Evolutionary conservation across 2,888 invertebrate genomes (phyloP).

Genomic region (Brachypterus glaber): DNA sequence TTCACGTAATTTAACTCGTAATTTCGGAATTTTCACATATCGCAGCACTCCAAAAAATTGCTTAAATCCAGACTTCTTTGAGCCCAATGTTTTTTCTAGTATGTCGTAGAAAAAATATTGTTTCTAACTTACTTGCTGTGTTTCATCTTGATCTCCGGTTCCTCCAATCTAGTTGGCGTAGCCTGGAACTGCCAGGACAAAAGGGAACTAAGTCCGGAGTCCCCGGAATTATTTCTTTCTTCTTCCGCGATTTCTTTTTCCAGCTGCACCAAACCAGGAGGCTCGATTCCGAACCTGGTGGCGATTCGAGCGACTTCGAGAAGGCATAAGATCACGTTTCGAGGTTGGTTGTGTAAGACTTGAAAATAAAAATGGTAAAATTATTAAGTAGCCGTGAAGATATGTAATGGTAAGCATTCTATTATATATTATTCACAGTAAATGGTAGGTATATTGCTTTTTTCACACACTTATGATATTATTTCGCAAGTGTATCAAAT

Average conservation of each 20-base stretch:
- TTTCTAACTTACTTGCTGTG: constrained; percentile 45
- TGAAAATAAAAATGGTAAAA: constrained; percentile 13
- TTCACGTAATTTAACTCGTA: too few species aligned
- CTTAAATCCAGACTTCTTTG: too few species aligned
- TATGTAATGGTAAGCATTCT: too few species aligned
- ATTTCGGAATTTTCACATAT: too few species aligned
- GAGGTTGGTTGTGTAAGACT: constrained; percentile 76
- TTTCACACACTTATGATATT: too few species aligned
- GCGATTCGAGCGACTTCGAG: constrained; percentile 78
- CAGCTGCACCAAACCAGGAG: constrained; percentile 70
- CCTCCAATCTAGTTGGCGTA: constrained; percentile 39
- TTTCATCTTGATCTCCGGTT: constrained; percentile 41
- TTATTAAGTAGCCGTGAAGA: too few species aligned
- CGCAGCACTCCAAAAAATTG: too few species aligned
- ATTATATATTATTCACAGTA: too few species aligned
- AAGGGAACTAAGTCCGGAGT: constrained; percentile 53
- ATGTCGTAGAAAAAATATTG: too few species aligned
- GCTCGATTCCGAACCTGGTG: constrained; percentile 67
- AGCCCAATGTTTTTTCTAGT: not conserved
- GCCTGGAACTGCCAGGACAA: constrained; percentile 63
- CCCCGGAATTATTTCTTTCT: constrained; percentile 54
- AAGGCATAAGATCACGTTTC: constrained; percentile 75
- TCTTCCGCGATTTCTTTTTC: constrained; percentile 81
- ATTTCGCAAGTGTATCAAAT: too few species aligned
- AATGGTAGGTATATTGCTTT: too few species aligned